Percentiles rank a stretch among this genome's conserved stretches.
Evolutionary conservation across 1,140 invertebrate genomes (phyloP).

Genomic region (Pseudomyrmex cubaensis): DNA sequence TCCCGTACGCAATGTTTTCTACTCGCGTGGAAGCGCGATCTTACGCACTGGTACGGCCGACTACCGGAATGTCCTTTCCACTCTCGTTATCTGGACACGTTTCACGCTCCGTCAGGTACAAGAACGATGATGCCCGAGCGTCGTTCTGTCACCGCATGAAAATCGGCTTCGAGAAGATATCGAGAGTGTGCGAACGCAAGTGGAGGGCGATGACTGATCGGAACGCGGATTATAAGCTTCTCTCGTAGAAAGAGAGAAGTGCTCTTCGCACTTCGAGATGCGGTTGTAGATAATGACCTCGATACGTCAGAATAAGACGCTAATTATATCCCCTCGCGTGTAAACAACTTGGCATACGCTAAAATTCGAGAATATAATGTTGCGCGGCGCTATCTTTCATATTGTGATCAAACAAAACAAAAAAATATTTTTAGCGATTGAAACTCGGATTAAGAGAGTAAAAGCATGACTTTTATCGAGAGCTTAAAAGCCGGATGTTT

Average conservation of each 20-base stretch:
- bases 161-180: conserved; percentile 64
- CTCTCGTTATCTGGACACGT: conserved; percentile 74
- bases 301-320: neutral
- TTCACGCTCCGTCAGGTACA: conserved; percentile 71
- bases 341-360: neutral
- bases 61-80: conserved; percentile 74
- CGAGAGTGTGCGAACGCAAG: conserved; percentile 4
- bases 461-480: neutral
- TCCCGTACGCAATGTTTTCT: conserved; percentile 25
- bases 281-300: conserved; percentile 5
- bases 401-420: neutral
- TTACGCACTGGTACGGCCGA: conserved; percentile 28
- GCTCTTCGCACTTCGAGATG: neutral
- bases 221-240: conserved; percentile 18
- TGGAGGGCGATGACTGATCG: conserved; percentile 39
- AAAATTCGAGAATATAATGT: neutral
- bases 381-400: conserved; percentile 9
- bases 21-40: conserved; percentile 13
- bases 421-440: too few species aligned
- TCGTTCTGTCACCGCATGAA: conserved; percentile 59
- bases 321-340: too few species aligned
- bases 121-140: conserved; percentile 63
- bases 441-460: neutral
- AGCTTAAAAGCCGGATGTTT: conserved; percentile 43
- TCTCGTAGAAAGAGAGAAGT: conserved; percentile 6